Base-by-base conservation (phyloP, 2,888 invertebrate species). In the Hyposoter didymator region DNA sequence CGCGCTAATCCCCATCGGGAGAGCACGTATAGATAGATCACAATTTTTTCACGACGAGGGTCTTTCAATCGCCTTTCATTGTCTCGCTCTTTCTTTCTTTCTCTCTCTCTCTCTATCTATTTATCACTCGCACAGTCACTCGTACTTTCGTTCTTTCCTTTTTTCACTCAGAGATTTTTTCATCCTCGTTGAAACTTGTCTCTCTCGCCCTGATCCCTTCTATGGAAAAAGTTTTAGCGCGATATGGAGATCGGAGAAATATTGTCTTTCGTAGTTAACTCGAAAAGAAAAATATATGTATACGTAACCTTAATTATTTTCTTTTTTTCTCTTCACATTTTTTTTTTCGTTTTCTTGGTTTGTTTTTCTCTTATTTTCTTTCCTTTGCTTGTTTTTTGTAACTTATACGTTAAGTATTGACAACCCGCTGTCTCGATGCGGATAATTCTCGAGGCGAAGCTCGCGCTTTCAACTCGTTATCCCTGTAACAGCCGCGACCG, bases 221-320 rank as follows among this genome's bases (percentile, higher is more conserved):
- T 79, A 66, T 52, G 55, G 62, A 72, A 72, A 55, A 84, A 78
- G 67, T 78, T 52, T 62, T 81, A 82, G 81, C 78, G 86, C 88
- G 88, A 90, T 89, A 90, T 90, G 90, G 90, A 90, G 90, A 90
- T 89, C 90, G 87, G 90, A 90, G 89, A 91, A 93, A 93, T 93
- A 93, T 93, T 93, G 93, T 93, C 93, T 91, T 92, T 90, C 91
- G 90, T 93, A 91, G 79, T 64, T 84, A 84, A 90, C 89, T 91
- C 90, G 90, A 90, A 89, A 91, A 90, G 89, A 92, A 89, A 90
- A 89, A 90, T 89, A 88, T 85, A 90, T 89, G 87, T 80, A 73
- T 90, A 84, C 72, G 55, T 67, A 75, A 73, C 43, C 66, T 80
- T 52, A 52, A 59, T 35, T 39, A 35, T 72, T 66, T 39, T 43